phyloP scores from a whole-genome alignment of 2,888 invertebrate genomes.

The Euzophera pinguis region DNA sequence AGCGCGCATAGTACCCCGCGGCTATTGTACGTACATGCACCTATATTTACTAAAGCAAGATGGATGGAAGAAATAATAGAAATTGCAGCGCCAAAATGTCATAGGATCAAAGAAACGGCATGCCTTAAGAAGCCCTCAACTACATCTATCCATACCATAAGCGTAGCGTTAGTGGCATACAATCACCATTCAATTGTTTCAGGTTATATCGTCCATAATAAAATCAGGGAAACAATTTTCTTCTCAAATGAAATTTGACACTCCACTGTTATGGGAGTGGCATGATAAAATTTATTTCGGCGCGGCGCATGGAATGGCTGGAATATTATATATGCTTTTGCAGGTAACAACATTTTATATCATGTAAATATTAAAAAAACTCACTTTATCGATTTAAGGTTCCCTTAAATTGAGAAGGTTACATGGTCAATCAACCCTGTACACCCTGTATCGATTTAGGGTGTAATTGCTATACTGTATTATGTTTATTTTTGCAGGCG shows the following conservation, averaged over 20 bases:
- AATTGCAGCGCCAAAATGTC: no score
- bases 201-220: slow-evolving; percentile 83
- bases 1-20: no score
- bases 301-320: slow-evolving; percentile 93
- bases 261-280: slow-evolving; percentile 91
- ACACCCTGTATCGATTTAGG: no score
- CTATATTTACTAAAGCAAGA: no score
- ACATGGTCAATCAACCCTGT: no score
- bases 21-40: no score
- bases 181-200: slow-evolving; percentile 26
- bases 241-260: slow-evolving; percentile 66
- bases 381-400: background rate
- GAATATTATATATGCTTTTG: slow-evolving; percentile 90
- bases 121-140: no score
- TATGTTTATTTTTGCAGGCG: slow-evolving; percentile 56
- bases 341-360: slow-evolving; percentile 72
- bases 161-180: no score
- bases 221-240: slow-evolving; percentile 83
- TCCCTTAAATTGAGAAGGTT: background rate
- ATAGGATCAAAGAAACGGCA: no score
- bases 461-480: background rate
- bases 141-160: no score
- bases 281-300: slow-evolving; percentile 92
- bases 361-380: no score
- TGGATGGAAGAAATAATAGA: no score